Evolutionary conservation across 1,140 invertebrate species (phyloP), one percentile per base, ranked within the genome.

Genomic region (Drosophila ananassae): DNA sequence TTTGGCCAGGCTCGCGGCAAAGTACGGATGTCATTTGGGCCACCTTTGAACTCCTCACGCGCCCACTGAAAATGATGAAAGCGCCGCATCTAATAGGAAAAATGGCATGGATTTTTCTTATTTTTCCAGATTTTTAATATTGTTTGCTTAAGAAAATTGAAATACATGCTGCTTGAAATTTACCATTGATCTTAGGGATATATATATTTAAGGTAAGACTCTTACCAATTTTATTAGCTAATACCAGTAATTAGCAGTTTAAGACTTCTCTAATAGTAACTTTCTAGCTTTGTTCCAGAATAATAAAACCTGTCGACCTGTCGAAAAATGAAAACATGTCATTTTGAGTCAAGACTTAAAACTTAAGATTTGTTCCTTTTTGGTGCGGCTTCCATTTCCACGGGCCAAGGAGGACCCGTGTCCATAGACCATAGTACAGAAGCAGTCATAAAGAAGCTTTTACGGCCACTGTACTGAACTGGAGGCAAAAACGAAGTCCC

Each of bases 401-500:
- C 13, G 13, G n/a, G 12, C 9, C 13, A 30, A 25, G 34, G 54
- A 28, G 34, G 41, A 75, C 53, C 46, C 32, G 30, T 66, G 53
- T 12, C 72, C 72, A 25, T 32, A 22, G 17, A 30, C 62, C 62
- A 25, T 32, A 28, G 73, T 63, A 80, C 83, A 87, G 83, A 68
- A 89, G 82, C 82, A 56, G 62, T 64, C 83, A 85, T 85, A 85
- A 85, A 85, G 82, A 69, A 51, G 78, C 71, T 85, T 85, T 85
- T 85, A 85, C 59, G 78, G 72, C 64, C 83, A 73, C 64, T 44
- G 67, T 39, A 51, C 79, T 51, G 67, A 41, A 51, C 79, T 83
- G 59, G 30, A 71, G 79, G 57, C 79, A 46, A 77, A 80, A 71
- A 63, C 63, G 73, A 58, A 61, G 63, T 44, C 62, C 73, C 13